Evolutionary conservation across 2,797 vertebrate species (phyloP).

Genomic region (Rhinogobio ventralis): DNA sequence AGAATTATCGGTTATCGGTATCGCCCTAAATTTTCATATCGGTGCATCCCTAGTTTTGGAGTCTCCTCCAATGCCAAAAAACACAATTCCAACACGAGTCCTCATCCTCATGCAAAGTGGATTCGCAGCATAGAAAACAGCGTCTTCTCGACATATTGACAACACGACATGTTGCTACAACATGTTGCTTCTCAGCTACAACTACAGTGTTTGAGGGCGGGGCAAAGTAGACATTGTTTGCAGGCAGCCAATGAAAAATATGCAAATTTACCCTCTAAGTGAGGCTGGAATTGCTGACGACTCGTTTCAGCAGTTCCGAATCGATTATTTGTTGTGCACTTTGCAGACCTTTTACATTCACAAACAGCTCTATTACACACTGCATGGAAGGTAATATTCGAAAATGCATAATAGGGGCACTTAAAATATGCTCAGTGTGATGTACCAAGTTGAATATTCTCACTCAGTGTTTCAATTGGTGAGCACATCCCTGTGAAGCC

Average conservation of each 20-base stretch:
- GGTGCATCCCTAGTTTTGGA: too few species aligned
- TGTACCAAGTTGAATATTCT: background rate
- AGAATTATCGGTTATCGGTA: too few species aligned
- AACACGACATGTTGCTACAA: background rate
- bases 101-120: background rate
- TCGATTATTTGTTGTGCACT: background rate
- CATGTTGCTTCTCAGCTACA: background rate
- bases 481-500: background rate
- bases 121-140: background rate
- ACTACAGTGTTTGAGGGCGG: background rate
- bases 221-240: background rate
- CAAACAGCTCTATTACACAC: background rate
- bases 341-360: background rate
- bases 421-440: conserved; percentile 1
- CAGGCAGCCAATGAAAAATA: too few species aligned
- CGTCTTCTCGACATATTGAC: background rate
- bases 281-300: too few species aligned
- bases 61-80: too few species aligned
- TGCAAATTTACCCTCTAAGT: too few species aligned
- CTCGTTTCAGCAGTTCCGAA: background rate
- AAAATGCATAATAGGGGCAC: background rate
- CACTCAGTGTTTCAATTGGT: background rate
- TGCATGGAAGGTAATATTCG: background rate
- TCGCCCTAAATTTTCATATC: too few species aligned
- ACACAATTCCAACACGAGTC: background rate